phyloP scores from a whole-genome alignment of 2,797 vertebrate genomes.

The Loris lydekkerianus region DNA sequence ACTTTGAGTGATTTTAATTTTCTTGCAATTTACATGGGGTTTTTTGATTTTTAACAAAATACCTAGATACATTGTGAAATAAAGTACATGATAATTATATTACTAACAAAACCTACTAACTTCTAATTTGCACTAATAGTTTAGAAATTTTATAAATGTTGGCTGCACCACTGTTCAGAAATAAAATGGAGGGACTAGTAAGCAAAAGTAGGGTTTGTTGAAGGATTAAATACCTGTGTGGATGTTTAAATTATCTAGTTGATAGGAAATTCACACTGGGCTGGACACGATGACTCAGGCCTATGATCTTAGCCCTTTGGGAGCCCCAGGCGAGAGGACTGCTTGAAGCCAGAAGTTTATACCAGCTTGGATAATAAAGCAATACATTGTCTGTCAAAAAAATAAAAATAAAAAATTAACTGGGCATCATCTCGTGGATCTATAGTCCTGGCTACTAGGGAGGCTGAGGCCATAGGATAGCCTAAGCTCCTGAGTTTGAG shows the following conservation, averaged over 20 bases:
- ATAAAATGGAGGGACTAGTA: neutral
- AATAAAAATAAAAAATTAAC: too few species aligned
- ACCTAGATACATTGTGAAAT: neutral
- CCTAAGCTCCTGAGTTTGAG: too few species aligned
- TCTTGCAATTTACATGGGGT: neutral
- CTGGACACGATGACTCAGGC: too few species aligned
- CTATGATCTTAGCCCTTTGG: too few species aligned
- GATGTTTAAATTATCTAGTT: neutral
- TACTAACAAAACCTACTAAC: neutral
- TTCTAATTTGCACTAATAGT: neutral
- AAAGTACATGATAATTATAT: neutral
- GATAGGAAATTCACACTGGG: neutral
- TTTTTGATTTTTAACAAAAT: slow-evolving; percentile 1
- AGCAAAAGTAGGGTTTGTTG: neutral
- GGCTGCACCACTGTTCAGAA: neutral
- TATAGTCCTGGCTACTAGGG: too few species aligned
- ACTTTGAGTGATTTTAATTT: neutral
- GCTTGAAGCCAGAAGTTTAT: too few species aligned
- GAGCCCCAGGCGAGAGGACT: too few species aligned
- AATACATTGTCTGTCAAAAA: too few species aligned
- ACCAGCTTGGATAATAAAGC: too few species aligned
- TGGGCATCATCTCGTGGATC: too few species aligned
- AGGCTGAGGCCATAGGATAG: too few species aligned
- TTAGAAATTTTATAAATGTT: slow-evolving; percentile 1
- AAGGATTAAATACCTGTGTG: neutral